Base-by-base conservation (phyloP, 2,113 vertebrate genomes). In the Hyperopisus bebe region DNA sequence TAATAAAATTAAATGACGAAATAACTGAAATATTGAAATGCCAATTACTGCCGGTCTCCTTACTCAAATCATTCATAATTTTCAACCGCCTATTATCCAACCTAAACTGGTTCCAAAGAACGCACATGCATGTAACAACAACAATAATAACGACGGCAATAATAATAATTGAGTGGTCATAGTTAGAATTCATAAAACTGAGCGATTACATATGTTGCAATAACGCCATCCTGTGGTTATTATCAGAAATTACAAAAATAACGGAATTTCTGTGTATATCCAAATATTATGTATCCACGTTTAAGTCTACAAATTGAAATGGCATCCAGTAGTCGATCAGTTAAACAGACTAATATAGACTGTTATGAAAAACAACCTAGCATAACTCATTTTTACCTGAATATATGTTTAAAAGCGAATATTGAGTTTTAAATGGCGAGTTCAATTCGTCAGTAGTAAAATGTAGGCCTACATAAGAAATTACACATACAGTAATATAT, bases 171-270 rank as follows among this genome's bases (percentile, higher is more conserved):
- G 48, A 27, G 17, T 21, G 44, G 47, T 58, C 39, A 35, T 89
- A 55, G 27, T 42, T 35, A 47, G 88, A 88, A 86, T 87, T 87
- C 85, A 87, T 35, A 53, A 35, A 53, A n/a, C 35, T 53, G 27
- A 87, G 47, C 48, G 1, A 3, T 19, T 86, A 86, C 24, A 86
- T 74, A 48, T 86, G 91, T 89, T 86, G 90, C 88, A 92, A 94
- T 92, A 87, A 90, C 93, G 95, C 94, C 95, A 94, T 94, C 95
- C 77, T 94, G 95, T 96, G 95, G 95, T 91, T 89, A 89, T 87
- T 90, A 24, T 9, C 87, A 66, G 92, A 90, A 94, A 87, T 27
- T 83, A 53, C 90, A 39, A 24, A 17, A 66, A 89, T 80, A 80
- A 7, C 74, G 27, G 42, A 89, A 48, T 31, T 50, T 86, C 39